These are phyloP conservation scores for Phyto melanocephala DNA, from an alignment of 2,888 invertebrate genomes.

Conservation along the genomic window DNA sequence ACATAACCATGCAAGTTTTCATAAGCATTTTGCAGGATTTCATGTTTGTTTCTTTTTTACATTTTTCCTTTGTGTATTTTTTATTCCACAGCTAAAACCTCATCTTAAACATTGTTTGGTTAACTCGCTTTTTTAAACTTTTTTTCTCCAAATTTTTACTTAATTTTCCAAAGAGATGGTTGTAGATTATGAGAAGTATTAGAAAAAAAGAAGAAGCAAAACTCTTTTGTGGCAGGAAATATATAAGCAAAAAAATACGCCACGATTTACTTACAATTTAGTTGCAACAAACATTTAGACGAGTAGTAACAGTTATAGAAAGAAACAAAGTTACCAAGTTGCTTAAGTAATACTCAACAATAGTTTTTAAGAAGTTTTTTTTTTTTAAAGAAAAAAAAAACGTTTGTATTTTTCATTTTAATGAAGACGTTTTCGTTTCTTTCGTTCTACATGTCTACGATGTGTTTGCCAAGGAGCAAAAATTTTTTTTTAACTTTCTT, in stretches of 20 bases:
- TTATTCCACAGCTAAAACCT: not conserved
- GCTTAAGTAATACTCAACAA: constrained; percentile 48
- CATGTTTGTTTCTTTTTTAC: not conserved
- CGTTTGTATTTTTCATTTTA: constrained; percentile 8
- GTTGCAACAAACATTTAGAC: constrained; percentile 40
- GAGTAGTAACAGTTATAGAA: not conserved
- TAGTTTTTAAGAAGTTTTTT: not conserved
- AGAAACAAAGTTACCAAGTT: constrained; percentile 44
- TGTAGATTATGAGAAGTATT: not conserved
- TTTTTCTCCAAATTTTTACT: constrained; percentile 5
- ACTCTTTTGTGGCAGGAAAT: constrained; percentile 4
- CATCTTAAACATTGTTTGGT: not conserved
- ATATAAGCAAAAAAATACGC: not conserved
- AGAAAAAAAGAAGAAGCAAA: constrained; percentile 1
- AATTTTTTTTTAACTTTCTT: constrained; percentile 30
- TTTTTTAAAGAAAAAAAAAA: not conserved
- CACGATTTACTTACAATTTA: constrained; percentile 41
- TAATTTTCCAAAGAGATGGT: constrained; percentile 37
- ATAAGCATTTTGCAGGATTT: not conserved
- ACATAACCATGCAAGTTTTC: not conserved
- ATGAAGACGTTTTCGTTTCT: constrained; percentile 7
- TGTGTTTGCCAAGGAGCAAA: not conserved
- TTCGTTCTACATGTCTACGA: not conserved
- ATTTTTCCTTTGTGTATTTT: not conserved
- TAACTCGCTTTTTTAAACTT: not conserved